Evolutionary conservation across 2,888 invertebrate species (phyloP).

Genomic region (Hypomecis atomaria): DNA sequence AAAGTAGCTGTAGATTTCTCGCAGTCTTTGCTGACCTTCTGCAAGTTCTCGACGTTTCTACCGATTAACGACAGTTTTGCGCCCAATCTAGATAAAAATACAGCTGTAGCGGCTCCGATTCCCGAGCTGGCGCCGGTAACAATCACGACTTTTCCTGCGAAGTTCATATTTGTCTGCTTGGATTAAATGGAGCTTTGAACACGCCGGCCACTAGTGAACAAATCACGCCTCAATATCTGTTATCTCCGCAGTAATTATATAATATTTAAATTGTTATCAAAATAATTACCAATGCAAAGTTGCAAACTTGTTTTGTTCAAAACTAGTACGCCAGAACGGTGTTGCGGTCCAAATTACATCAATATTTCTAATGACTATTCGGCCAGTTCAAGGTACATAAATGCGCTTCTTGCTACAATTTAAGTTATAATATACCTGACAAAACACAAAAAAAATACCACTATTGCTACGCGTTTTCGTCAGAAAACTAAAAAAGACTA

Average conservation of each 20-base stretch:
- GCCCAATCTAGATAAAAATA: slow-evolving; percentile 90
- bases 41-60: slow-evolving; percentile 87
- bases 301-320: slow-evolving; percentile 7
- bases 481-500: no score
- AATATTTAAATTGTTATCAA: slow-evolving; percentile 27
- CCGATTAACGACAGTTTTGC: slow-evolving; percentile 90
- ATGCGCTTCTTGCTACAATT: no score
- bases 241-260: slow-evolving; percentile 47
- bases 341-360: not conserved
- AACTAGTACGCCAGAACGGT: no score
- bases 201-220: slow-evolving; percentile 4
- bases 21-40: slow-evolving; percentile 72
- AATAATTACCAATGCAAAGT: slow-evolving; percentile 17
- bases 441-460: no score
- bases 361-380: no score
- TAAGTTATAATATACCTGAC: no score
- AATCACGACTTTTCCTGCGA: slow-evolving; percentile 89
- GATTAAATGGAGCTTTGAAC: not conserved
- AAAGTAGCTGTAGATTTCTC: slow-evolving; percentile 77
- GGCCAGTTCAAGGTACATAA: no score
- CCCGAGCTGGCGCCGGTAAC: slow-evolving; percentile 94
- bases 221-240: slow-evolving; percentile 38
- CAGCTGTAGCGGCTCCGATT: slow-evolving; percentile 92
- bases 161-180: slow-evolving; percentile 71
- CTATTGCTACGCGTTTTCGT: no score